Evolutionary conservation across 2,888 invertebrate genomes (phyloP), one percentile per base, ranked within the genome.

Genomic region (Chrysolina haemoptera): DNA sequence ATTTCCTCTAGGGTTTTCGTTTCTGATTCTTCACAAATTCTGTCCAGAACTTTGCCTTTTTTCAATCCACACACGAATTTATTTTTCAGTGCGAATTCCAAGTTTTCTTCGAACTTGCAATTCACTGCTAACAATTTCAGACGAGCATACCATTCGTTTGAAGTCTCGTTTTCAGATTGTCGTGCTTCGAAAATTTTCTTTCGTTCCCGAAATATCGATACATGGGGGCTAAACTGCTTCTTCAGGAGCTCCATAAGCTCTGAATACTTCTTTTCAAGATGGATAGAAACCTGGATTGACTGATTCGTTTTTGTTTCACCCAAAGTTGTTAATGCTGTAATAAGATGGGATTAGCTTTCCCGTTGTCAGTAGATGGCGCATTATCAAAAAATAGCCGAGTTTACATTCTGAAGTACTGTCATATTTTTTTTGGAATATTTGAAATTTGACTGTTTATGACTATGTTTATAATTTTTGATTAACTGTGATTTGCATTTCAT

Each of bases 71-170:
- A 64, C 10, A 82, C 71, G 69, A 78, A 79, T 40, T 78, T 79
- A 62, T 81, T 76, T 59, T 53, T 76, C 12, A 81, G 63, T 1
- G 70, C 59, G 5, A 62, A 55, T n/a, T 73, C 53, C 50, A 80
- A 68, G 2, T 69, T 59, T 2, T 27, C 62, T 14, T 75, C 78
- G 70, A 81, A 82, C 69, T 79, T 76, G 70, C 82, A 82, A 68
- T 77, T 76, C 14, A 78, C 75, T 35, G 79, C 76, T 16, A 76
- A 65, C 59, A 73, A 79, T 53, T 78, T 77, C 3, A 82, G 69
- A 40, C 80, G 35, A 14, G 76, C 79, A 71, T 76, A 79, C 74
- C 75, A 82, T 43, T 77, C 71, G 10, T 62, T 76, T 10, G 79
- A 72, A 1, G 74, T 67, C 68, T 81, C 79, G 35, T 59, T 50